phyloP scores from a whole-genome alignment of 2,113 vertebrate genomes.

The Nothobranchius kuhntae region DNA sequence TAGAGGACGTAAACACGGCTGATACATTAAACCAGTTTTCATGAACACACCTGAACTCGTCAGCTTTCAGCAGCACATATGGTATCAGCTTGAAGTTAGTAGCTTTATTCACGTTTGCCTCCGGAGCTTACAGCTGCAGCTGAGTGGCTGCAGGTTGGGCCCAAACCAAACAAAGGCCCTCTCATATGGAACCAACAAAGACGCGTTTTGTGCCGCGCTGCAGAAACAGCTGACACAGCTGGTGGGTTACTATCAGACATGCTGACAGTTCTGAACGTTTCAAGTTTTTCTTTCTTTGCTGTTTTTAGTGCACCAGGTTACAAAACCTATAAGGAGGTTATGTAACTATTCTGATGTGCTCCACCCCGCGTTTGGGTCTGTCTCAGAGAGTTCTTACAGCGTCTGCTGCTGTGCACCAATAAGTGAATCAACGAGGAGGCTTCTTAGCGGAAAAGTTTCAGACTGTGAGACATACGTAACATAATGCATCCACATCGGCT shows the following conservation, averaged over 20 bases:
- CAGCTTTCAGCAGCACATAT: not conserved
- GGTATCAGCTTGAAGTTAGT: slow-evolving; percentile 30
- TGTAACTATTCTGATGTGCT: slow-evolving; percentile 66
- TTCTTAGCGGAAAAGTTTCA: not conserved
- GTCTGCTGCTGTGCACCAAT: slow-evolving; percentile 29
- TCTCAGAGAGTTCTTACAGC: slow-evolving; percentile 12
- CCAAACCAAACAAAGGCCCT: slow-evolving; percentile 59
- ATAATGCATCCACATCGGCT: not conserved
- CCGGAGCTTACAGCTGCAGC: slow-evolving; percentile 14
- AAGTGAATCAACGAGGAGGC: slow-evolving; percentile 5
- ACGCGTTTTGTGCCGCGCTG: slow-evolving; percentile 59
- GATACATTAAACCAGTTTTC: slow-evolving; percentile 1
- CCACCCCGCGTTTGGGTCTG: slow-evolving; percentile 64
- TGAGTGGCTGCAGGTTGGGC: slow-evolving; percentile 50
- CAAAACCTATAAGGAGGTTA: slow-evolving; percentile 54
- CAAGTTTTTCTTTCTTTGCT: slow-evolving; percentile 35
- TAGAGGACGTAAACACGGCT: not conserved
- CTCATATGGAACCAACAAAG: slow-evolving; percentile 69
- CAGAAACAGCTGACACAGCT: slow-evolving; percentile 69
- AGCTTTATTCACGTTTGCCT: slow-evolving; percentile 40
- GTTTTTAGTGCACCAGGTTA: slow-evolving; percentile 26
- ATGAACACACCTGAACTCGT: slow-evolving; percentile 5
- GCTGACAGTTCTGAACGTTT: slow-evolving; percentile 49
- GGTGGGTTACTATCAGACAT: slow-evolving; percentile 60
- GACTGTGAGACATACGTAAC: not conserved